Base-by-base conservation (phyloP, 2,113 vertebrate species). In the Proterorhinus semilunaris region DNA sequence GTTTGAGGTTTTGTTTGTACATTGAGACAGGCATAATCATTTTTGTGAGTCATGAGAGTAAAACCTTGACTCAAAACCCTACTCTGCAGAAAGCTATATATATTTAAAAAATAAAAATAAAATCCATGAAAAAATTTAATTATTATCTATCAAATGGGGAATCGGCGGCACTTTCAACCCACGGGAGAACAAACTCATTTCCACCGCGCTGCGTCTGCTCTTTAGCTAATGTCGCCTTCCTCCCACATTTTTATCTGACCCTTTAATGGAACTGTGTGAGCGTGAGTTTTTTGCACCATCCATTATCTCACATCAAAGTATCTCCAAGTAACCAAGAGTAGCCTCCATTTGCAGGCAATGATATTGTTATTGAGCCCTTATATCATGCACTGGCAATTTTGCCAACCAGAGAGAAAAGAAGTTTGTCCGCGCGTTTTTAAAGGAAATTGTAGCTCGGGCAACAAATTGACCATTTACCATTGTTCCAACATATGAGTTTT, bases 281-380 rank as follows among this genome's bases (percentile, higher is more conserved):
- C 13, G 43, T 65, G 49, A 54, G 62, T 47, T n/a, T n/a, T 51
- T 16, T 44, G 6, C 36, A 11, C 65, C 48, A 59, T 76, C 82
- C 83, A 86, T 87, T 84, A 84, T 77, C 64, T 74, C 67, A 75
- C 82, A 87, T 80, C 74, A 84, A 80, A 87, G 66, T 75, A 62
- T 53, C 46, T 49, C 8, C 43, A 71, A 53, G 50, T 68, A 69
- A 64, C 54, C 6, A 11, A 61, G 44, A 61, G 45, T 61, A 61
- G 36, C 9, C 36, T 45, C 58, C 42, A 61, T 61, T 61, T 61
- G 42, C 58, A 61, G 58, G 42, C 42, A 6, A 44, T 7, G 43
- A 61, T 61, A 61, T 61, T 61, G 58, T 45, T 45, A n/a, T 13
- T 61, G 58, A 44, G 42, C 44, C 58, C 27, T 36, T 16, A 61